These are phyloP conservation scores for Lordiphosa andalusiaca DNA, from an alignment of 2,888 invertebrate species.

Conservation along the genomic window DNA sequence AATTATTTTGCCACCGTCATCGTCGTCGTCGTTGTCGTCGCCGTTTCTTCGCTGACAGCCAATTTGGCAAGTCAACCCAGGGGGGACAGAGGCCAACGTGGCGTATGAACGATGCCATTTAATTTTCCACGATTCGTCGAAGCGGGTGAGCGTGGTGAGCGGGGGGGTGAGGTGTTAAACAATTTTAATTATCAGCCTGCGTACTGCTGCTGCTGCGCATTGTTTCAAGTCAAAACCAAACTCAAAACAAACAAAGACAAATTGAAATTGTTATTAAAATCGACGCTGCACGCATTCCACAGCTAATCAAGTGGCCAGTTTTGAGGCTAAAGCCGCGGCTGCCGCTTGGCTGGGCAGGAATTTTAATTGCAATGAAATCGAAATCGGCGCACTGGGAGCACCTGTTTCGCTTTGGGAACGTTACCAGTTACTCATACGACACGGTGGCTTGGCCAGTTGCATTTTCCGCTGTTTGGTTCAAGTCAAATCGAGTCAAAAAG, in stretches of 20 bases:
- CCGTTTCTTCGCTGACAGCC: conserved; percentile 25
- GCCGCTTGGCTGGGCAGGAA: conserved; percentile 43
- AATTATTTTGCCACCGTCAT: conserved; percentile 5
- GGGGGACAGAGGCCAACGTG: conserved; percentile 20
- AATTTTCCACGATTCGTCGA: not conserved
- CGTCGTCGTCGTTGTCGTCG: conserved; percentile 6
- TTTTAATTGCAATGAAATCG: conserved; percentile 68
- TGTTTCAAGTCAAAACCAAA: conserved; percentile 9
- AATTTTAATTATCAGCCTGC: conserved; percentile 60
- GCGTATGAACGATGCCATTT: conserved; percentile 42
- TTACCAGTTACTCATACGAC: conserved; percentile 43
- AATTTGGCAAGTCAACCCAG: conserved; percentile 43
- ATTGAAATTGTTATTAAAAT: conserved; percentile 66
- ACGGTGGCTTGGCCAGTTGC: conserved; percentile 24
- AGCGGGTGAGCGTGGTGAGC: too few relatives aligned
- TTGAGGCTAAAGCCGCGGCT: conserved; percentile 1
- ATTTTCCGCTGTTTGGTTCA: conserved; percentile 22
- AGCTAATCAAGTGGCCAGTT: conserved; percentile 47
- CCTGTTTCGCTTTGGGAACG: conserved; percentile 21
- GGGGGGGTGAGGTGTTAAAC: conserved; percentile 26
- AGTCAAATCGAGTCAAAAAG: conserved; percentile 70
- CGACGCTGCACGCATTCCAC: conserved; percentile 57
- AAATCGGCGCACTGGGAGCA: conserved; percentile 35
- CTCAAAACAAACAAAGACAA: conserved; percentile 43
- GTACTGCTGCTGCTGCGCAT: conserved; percentile 12